Evolutionary conservation across 2,113 vertebrate species (phyloP).

Genomic region (Passer domesticus): DNA sequence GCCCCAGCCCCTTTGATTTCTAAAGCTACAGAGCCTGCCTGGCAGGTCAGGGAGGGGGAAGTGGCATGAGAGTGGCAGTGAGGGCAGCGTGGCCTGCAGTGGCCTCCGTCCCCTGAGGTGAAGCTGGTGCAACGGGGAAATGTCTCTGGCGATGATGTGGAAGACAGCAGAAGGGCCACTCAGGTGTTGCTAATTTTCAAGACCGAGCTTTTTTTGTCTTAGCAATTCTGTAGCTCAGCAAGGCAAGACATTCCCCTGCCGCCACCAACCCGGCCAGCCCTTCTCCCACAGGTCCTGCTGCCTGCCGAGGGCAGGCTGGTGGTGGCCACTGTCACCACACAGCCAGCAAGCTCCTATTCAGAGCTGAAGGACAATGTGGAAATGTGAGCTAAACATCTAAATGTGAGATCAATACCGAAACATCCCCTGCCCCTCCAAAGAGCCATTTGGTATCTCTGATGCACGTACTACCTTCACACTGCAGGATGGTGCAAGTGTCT

Average conservation of each 20-base stretch:
- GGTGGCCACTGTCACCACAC: background rate
- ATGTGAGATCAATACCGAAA: background rate
- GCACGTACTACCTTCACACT: accelerated
- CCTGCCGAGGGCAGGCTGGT: background rate
- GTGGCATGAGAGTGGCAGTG: background rate
- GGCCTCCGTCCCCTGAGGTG: background rate
- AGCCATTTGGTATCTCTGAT: background rate
- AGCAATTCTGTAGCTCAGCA: background rate
- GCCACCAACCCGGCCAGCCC: accelerated
- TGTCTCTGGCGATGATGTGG: slow-evolving; percentile 31
- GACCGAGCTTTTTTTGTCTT: background rate
- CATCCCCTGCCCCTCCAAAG: background rate
- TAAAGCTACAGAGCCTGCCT: background rate
- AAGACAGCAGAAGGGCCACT: background rate
- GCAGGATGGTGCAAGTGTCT: background rate
- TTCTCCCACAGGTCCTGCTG: background rate
- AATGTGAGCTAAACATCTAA: background rate
- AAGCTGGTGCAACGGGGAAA: background rate
- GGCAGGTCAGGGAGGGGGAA: background rate
- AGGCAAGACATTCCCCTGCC: background rate
- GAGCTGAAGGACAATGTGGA: background rate
- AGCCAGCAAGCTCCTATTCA: background rate
- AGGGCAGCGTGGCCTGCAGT: background rate
- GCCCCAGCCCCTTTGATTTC: background rate
- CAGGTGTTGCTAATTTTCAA: slow-evolving; percentile 56